Evolutionary conservation across 2,113 vertebrate genomes (phyloP).

Genomic region (Thermophis baileyi): DNA sequence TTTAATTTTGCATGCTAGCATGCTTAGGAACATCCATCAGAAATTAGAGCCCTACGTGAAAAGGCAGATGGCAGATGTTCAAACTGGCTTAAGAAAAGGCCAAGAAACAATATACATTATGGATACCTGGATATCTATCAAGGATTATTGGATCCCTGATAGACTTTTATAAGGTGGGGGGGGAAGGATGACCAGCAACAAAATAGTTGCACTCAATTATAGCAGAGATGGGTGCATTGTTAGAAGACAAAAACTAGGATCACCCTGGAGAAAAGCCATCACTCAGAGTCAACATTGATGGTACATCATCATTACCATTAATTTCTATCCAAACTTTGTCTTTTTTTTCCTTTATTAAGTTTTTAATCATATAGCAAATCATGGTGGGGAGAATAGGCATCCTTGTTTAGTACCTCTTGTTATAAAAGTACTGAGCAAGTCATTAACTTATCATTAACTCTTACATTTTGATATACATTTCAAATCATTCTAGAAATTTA

Average conservation of each 20-base stretch:
- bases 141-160: background rate
- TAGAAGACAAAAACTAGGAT: background rate
- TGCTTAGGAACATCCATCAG: background rate
- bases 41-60: background rate
- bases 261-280: background rate
- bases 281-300: background rate
- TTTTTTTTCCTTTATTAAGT: background rate
- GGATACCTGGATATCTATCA: background rate
- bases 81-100: background rate
- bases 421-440: background rate
- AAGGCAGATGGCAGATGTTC: background rate
- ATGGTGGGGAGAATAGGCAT: background rate
- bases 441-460: background rate
- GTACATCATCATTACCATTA: background rate
- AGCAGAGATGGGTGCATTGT: background rate
- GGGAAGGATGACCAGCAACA: background rate
- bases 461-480: background rate
- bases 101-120: background rate
- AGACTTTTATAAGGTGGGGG: background rate
- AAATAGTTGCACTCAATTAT: background rate
- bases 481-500: background rate
- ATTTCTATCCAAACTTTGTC: background rate
- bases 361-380: background rate
- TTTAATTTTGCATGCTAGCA: background rate
- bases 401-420: background rate